Evolutionary conservation across 2,797 vertebrate genomes (phyloP).

Genomic region (Cheirogaleus major): DNA sequence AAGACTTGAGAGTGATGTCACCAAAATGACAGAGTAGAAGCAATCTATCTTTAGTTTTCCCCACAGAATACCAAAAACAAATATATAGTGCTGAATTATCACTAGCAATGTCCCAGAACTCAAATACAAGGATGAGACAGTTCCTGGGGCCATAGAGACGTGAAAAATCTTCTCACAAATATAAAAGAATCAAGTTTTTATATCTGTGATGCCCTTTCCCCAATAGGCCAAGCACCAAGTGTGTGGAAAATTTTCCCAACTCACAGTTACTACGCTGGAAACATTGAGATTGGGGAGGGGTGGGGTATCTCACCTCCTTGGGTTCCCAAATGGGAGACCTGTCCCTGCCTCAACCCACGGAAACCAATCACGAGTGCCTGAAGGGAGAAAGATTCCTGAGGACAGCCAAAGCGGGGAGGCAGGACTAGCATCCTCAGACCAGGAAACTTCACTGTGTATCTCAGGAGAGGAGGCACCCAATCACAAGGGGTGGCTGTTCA

Average conservation of each 20-base stretch:
- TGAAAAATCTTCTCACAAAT: not conserved
- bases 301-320: not conserved
- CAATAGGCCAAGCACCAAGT: not conserved
- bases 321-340: not conserved
- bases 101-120: not conserved
- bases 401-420: not conserved
- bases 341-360: not conserved
- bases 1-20: not conserved
- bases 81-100: not conserved
- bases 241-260: not conserved
- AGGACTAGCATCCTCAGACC: not conserved
- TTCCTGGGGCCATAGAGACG: not conserved
- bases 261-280: not conserved
- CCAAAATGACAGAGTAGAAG: not conserved
- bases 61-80: not conserved
- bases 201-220: not conserved
- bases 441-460: not conserved
- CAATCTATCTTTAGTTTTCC: not conserved
- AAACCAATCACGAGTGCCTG: not conserved
- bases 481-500: not conserved
- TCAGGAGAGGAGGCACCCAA: not conserved
- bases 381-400: not conserved
- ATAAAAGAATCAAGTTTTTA: not conserved
- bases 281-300: not conserved
- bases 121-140: not conserved